Conservation (phyloP, 2,797 vertebrate genomes). For the Acipenser oxyrinchus region DNA sequence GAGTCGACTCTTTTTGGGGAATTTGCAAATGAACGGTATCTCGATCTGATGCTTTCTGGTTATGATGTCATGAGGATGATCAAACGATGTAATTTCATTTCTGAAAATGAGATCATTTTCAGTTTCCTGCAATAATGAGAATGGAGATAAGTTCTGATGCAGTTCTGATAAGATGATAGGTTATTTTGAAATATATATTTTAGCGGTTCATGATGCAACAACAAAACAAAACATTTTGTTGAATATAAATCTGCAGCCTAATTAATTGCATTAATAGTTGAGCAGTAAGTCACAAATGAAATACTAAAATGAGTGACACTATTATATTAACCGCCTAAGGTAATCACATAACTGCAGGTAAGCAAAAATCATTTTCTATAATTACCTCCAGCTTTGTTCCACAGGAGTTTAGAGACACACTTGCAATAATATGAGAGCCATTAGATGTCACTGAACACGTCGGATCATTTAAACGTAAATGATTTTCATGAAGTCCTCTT, state of each 20-base stretch:
- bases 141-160: background rate
- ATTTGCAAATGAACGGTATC: slow-evolving; percentile 47
- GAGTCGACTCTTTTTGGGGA: slow-evolving; percentile 44
- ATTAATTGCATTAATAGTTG: background rate
- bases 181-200: background rate
- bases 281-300: background rate
- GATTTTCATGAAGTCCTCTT: slow-evolving; percentile 41
- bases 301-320: background rate
- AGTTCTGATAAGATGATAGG: background rate
- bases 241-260: background rate
- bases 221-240: background rate
- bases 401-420: slow-evolving; percentile 47
- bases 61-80: slow-evolving; percentile 32
- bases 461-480: slow-evolving; percentile 43
- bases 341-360: no score
- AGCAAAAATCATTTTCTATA: background rate
- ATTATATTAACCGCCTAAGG: background rate
- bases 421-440: slow-evolving; percentile 45
- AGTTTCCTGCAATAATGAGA: slow-evolving; percentile 34
- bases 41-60: slow-evolving; percentile 33
- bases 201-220: background rate
- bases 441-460: slow-evolving; percentile 51
- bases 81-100: slow-evolving; percentile 49
- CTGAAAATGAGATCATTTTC: slow-evolving; percentile 45
- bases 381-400: slow-evolving; percentile 51